A percentile compares a stretch with the other conserved stretches of the same genome.
These are phyloP conservation scores for Ephestia elutella DNA, from an alignment of 1,140 invertebrate species.

Conservation along the genomic window DNA sequence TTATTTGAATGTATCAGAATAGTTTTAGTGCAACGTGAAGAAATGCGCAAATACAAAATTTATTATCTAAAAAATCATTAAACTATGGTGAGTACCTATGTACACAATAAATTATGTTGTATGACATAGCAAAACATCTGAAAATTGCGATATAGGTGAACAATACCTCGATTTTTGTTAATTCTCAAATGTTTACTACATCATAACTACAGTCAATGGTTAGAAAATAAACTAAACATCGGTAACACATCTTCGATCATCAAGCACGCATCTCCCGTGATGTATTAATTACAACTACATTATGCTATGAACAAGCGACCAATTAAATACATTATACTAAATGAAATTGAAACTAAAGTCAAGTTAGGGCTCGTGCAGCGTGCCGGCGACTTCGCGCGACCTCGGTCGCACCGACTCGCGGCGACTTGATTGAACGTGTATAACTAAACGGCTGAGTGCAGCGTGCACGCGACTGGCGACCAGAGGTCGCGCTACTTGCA, in stretches of 20 bases:
- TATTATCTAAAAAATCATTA: background rate
- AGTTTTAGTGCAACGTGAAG: background rate
- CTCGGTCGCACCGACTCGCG: too few relatives aligned
- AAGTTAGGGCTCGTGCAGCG: too few relatives aligned
- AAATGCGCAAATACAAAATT: background rate
- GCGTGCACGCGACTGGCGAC: too few relatives aligned
- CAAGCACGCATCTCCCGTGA: constrained; percentile 32
- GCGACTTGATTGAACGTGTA: too few relatives aligned
- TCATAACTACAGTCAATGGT: constrained; percentile 3
- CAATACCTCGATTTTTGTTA: too few relatives aligned
- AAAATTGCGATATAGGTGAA: too few relatives aligned
- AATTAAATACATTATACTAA: constrained; percentile 27
- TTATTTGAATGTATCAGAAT: background rate
- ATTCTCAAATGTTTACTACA: background rate
- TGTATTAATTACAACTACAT: constrained; percentile 47
- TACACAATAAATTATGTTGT: background rate
- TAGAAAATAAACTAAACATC: constrained; percentile 21
- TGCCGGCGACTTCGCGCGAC: too few relatives aligned
- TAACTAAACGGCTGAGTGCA: too few relatives aligned
- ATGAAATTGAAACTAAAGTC: background rate
- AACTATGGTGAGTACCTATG: background rate
- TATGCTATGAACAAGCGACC: constrained; percentile 33
- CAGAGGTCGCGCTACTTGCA: too few relatives aligned
- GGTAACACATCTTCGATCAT: constrained; percentile 53
- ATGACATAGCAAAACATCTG: background rate